Evolutionary conservation across 2,888 invertebrate genomes (phyloP).

Genomic region (Lasioglossum calceatum): DNA sequence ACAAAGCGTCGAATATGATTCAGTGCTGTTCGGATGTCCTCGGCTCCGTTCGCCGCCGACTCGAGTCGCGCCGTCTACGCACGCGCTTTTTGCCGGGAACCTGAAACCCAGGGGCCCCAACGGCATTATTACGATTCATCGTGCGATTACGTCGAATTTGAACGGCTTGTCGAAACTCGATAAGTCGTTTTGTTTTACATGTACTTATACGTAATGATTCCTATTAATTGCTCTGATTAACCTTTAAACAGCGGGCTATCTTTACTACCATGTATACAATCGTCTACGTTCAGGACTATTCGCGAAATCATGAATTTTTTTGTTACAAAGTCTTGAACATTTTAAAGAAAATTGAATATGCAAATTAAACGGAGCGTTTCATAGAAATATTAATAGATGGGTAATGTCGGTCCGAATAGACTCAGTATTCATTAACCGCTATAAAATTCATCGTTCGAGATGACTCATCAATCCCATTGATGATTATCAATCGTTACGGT

Average conservation of each 20-base stretch:
- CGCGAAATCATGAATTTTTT: background rate
- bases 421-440: background rate
- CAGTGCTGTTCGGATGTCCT: constrained; percentile 37
- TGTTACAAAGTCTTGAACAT: background rate
- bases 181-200: background rate
- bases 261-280: background rate
- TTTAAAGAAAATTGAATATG: no score
- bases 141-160: background rate
- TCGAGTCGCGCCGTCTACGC: background rate
- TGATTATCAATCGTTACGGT: background rate
- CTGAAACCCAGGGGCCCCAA: background rate
- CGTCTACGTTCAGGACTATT: background rate
- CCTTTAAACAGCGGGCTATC: background rate
- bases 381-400: background rate
- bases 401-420: background rate
- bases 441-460: background rate
- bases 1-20: constrained; percentile 45
- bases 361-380: no score
- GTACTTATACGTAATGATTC: background rate
- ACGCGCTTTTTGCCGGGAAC: constrained; percentile 13
- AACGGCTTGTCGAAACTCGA: background rate
- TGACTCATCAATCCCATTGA: background rate
- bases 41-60: constrained; percentile 24
- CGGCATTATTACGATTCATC: background rate
- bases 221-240: background rate